A percentile compares a stretch with the other conserved stretches of the same genome.
phyloP scores from a whole-genome alignment of 2,113 vertebrate genomes.

The Erinaceus europaeus region DNA sequence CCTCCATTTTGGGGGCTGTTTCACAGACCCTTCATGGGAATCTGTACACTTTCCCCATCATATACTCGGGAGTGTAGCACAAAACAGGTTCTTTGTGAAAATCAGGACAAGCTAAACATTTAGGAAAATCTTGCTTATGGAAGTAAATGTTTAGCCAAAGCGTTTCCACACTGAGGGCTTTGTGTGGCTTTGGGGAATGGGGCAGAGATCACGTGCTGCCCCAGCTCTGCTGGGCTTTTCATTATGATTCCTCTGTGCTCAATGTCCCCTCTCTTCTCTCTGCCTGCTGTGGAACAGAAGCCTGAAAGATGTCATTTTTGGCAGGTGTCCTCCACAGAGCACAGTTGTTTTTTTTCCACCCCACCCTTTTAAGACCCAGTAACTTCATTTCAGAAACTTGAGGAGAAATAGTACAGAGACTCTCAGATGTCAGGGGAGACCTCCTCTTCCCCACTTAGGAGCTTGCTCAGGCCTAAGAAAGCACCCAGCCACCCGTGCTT shows the following conservation, averaged over 20 bases:
- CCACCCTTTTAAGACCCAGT: neutral
- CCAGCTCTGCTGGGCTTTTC: neutral
- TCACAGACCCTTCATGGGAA: neutral
- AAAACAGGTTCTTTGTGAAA: conserved; percentile 1
- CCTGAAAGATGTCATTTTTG: conserved; percentile 47
- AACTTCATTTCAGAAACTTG: neutral
- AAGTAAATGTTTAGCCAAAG: neutral
- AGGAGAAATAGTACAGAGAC: neutral
- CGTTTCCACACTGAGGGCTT: neutral
- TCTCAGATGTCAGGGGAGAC: neutral
- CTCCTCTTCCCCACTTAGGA: neutral
- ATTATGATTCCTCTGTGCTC: neutral
- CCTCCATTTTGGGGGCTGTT: neutral
- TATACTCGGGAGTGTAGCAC: neutral
- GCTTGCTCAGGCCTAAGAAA: neutral
- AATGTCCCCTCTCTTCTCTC: conserved; percentile 7
- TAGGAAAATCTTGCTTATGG: neutral
- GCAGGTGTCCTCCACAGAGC: neutral
- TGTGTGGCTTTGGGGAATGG: neutral
- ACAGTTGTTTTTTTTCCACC: neutral
- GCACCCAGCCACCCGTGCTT: neutral
- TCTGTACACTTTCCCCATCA: neutral
- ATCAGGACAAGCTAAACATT: neutral
- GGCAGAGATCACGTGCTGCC: neutral
- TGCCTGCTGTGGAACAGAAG: neutral